Conservation (phyloP, 2,797 vertebrate genomes). For the Rhodeus uyekii region DNA sequence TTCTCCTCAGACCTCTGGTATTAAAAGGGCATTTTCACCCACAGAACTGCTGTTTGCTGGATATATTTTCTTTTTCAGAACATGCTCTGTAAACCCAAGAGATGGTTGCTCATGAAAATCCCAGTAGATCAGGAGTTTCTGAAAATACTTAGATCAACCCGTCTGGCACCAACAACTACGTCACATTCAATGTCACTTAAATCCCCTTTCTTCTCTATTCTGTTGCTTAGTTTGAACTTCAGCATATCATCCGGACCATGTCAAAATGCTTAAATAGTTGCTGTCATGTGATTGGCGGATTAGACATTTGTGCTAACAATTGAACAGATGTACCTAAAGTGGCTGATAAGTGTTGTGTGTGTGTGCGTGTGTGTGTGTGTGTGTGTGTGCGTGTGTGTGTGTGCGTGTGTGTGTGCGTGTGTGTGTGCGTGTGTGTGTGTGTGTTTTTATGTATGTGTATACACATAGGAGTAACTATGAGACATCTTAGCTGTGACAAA, state of each 20-base stretch:
- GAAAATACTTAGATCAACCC: neutral
- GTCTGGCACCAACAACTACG: neutral
- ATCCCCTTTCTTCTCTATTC: neutral
- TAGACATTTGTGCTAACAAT: neutral
- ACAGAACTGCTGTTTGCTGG: neutral
- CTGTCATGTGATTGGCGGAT: neutral
- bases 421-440: too few relatives aligned
- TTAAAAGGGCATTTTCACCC: neutral
- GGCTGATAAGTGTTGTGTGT: neutral
- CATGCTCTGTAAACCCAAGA: neutral
- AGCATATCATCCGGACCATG: neutral
- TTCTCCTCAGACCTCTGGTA: neutral
- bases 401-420: too few relatives aligned
- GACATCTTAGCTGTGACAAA: constrained; percentile 16
- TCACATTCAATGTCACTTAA: neutral
- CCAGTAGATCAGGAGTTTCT: neutral
- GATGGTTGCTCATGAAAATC: neutral
- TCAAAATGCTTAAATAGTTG: neutral
- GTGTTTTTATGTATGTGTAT: too few relatives aligned
- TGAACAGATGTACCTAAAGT: neutral
- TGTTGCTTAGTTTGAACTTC: neutral
- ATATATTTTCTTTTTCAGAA: neutral
- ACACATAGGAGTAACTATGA: neutral
- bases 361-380: neutral
- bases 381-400: neutral